Conservation (phyloP, 2,888 invertebrate species). For the Melanophora roralis region DNA sequence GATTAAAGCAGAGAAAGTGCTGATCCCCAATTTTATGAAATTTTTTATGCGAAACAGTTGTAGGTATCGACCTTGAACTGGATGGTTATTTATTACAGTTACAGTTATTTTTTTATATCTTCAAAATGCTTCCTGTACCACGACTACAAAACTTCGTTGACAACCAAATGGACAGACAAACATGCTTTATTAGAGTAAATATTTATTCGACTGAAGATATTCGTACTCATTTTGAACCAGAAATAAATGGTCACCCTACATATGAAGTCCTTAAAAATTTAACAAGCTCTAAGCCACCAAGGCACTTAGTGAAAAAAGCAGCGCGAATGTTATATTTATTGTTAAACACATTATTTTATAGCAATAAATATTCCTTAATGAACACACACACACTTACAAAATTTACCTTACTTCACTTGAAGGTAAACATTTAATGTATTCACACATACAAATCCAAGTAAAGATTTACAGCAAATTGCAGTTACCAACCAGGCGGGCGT, state of each 20-base stretch:
- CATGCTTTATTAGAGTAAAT: too few species aligned
- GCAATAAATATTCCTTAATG: neutral
- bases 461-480: neutral
- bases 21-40: too few species aligned
- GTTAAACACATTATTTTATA: constrained; percentile 52
- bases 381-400: neutral
- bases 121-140: too few species aligned
- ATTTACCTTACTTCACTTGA: neutral
- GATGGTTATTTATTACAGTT: too few species aligned
- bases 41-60: too few species aligned
- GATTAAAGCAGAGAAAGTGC: too few species aligned
- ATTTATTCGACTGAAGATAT: too few species aligned
- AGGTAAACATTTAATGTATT: neutral
- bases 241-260: neutral
- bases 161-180: too few species aligned
- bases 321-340: constrained; percentile 45
- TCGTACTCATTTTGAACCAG: too few species aligned
- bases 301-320: constrained; percentile 35
- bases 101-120: too few species aligned
- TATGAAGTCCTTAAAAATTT: constrained; percentile 59
- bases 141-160: too few species aligned
- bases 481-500: neutral
- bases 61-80: too few species aligned
- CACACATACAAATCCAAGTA: neutral
- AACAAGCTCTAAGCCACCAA: constrained; percentile 63